These are phyloP conservation scores for Dicerorhinus sumatrensis DNA, from an alignment of 2,113 vertebrate genomes.

Conservation along the genomic window DNA sequence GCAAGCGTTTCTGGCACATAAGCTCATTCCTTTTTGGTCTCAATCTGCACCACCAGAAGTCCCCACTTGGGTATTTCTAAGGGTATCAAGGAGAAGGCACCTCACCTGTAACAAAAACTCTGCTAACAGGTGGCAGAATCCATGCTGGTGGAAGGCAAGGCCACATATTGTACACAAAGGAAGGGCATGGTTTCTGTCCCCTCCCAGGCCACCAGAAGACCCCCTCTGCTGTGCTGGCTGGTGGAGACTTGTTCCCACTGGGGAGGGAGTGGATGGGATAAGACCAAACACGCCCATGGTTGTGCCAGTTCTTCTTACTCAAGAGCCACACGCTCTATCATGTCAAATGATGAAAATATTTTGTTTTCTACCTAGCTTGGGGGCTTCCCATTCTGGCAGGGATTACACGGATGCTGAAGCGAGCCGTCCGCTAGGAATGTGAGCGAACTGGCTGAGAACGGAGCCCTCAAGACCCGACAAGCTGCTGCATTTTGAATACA, in stretches of 20 bases:
- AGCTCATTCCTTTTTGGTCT: neutral
- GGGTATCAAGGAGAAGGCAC: neutral
- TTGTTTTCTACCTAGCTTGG: slow-evolving; percentile 65
- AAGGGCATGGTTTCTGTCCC: neutral
- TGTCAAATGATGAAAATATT: slow-evolving; percentile 70
- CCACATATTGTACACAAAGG: accelerated
- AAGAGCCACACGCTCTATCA: slow-evolving; percentile 63
- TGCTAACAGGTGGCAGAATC: neutral
- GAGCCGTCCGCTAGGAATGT: slow-evolving; percentile 59
- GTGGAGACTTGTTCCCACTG: neutral
- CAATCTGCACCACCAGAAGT: neutral
- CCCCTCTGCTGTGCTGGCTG: neutral
- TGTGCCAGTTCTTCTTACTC: slow-evolving; percentile 43
- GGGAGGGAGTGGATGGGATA: neutral
- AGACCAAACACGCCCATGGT: neutral
- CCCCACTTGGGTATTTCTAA: neutral
- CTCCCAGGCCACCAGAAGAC: neutral
- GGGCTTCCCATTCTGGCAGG: slow-evolving; percentile 71
- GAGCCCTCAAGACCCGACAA: slow-evolving; percentile 66
- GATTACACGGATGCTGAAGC: slow-evolving; percentile 22
- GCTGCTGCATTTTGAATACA: neutral
- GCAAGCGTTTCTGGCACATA: neutral
- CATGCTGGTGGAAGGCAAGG: neutral
- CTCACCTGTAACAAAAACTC: neutral
- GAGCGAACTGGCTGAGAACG: slow-evolving; percentile 54